Conservation (phyloP, 2,797 vertebrate species). For the Aplochiton taeniatus region DNA sequence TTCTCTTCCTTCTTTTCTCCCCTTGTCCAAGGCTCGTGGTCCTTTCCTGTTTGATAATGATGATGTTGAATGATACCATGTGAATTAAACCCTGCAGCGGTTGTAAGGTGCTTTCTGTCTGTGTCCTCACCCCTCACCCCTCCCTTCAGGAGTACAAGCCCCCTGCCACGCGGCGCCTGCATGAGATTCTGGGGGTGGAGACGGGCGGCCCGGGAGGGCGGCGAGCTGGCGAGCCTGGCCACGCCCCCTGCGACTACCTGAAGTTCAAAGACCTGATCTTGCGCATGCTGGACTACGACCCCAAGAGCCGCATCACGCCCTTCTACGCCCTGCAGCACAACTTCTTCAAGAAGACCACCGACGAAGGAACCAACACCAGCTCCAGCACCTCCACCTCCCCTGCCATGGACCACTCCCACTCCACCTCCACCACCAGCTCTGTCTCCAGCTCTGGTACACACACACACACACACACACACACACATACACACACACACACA, state of each 20-base stretch:
- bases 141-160: slow-evolving; percentile 87
- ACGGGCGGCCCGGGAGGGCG: slow-evolving; percentile 90
- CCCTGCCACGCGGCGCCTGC: slow-evolving; percentile 89
- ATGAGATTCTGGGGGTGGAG: slow-evolving; percentile 93
- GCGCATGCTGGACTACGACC: slow-evolving; percentile 96
- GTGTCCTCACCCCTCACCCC: slow-evolving; percentile 5
- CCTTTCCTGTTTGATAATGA: no score
- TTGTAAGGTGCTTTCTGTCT: not conserved
- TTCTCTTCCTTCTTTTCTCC: no score
- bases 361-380: slow-evolving; percentile 95
- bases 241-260: slow-evolving; percentile 93
- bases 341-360: slow-evolving; percentile 95
- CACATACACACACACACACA: not conserved
- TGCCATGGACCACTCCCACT: slow-evolving; percentile 93
- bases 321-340: slow-evolving; percentile 96
- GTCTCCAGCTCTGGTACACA: slow-evolving; percentile 90
- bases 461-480: not conserved
- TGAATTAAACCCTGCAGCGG: no score
- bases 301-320: slow-evolving; percentile 92
- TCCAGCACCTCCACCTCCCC: slow-evolving; percentile 93
- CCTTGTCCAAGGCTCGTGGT: no score
- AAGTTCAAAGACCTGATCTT: slow-evolving; percentile 97
- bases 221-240: slow-evolving; percentile 91
- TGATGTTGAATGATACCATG: no score
- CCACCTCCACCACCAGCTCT: slow-evolving; percentile 93